Evolutionary conservation across 1,140 invertebrate genomes (phyloP).

Genomic region (Drosophila sproati): DNA sequence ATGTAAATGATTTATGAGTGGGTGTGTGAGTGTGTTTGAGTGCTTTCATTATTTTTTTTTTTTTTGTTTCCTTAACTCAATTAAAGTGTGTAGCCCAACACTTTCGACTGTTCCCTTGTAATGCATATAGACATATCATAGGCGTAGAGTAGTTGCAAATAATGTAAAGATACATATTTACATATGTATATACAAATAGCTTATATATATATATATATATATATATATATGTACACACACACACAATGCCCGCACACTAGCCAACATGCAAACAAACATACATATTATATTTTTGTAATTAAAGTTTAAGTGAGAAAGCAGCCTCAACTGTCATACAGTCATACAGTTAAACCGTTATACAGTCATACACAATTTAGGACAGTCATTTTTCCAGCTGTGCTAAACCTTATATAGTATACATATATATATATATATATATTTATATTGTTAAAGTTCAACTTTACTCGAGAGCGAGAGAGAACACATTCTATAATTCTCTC

Average conservation of each 20-base stretch:
- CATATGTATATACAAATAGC: constrained; percentile 1
- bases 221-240: not conserved
- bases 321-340: constrained; percentile 54
- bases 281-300: constrained; percentile 31
- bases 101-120: constrained; percentile 39
- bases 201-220: not conserved
- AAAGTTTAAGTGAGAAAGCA: constrained; percentile 33
- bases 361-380: constrained; percentile 27
- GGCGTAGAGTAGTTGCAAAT: constrained; percentile 29
- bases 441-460: constrained; percentile 39
- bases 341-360: constrained; percentile 35
- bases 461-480: not conserved
- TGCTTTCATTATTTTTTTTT: constrained; percentile 13
- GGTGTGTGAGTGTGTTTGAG: constrained; percentile 9
- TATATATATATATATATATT: not conserved
- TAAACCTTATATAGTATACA: not conserved
- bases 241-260: constrained; percentile 1
- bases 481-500: constrained; percentile 19
- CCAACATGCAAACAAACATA: not conserved
- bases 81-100: constrained; percentile 37
- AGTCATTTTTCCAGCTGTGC: constrained; percentile 23
- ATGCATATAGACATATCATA: constrained; percentile 39
- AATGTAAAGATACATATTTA: constrained; percentile 12
- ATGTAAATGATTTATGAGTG: not conserved
- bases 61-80: constrained; percentile 20